phyloP scores from a whole-genome alignment of 2,888 invertebrate species.

The Callyntrura sp. region DNA sequence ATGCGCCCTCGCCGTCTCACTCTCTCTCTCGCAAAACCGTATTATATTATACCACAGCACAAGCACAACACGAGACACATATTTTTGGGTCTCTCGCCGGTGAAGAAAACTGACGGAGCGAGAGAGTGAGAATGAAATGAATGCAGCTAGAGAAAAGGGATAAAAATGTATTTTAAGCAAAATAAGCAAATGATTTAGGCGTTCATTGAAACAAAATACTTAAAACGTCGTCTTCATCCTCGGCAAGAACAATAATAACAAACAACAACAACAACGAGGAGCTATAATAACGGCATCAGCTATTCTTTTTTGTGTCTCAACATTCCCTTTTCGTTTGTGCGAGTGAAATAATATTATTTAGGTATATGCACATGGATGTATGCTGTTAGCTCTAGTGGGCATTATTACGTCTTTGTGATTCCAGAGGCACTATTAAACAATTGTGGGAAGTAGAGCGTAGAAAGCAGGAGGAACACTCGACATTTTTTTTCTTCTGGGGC shows the following conservation, averaged over 20 bases:
- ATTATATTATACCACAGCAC: conserved; percentile 17
- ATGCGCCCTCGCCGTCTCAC: neutral
- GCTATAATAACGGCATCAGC: neutral
- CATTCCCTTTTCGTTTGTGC: neutral
- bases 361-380: neutral
- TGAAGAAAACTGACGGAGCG: conserved; percentile 45
- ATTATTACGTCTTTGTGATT: conserved; percentile 49
- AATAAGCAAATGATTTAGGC: conserved; percentile 61
- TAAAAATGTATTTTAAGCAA: conserved; percentile 44
- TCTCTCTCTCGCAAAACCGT: neutral
- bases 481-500: conserved; percentile 53
- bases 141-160: conserved; percentile 23
- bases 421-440: conserved; percentile 58
- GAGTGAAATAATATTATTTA: neutral
- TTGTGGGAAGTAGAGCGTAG: conserved; percentile 62
- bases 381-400: conserved; percentile 19
- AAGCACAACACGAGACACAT: neutral
- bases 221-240: conserved; percentile 52
- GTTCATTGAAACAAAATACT: conserved; percentile 61
- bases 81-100: conserved; percentile 1
- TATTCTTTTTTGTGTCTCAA: neutral
- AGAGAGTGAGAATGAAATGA: conserved; percentile 61
- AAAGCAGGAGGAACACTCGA: conserved; percentile 56
- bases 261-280: neutral
- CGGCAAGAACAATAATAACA: conserved; percentile 1